Evolutionary conservation across 2,797 vertebrate genomes (phyloP), one percentile per base, ranked within the genome.

Genomic region (Nannoperca australis): DNA sequence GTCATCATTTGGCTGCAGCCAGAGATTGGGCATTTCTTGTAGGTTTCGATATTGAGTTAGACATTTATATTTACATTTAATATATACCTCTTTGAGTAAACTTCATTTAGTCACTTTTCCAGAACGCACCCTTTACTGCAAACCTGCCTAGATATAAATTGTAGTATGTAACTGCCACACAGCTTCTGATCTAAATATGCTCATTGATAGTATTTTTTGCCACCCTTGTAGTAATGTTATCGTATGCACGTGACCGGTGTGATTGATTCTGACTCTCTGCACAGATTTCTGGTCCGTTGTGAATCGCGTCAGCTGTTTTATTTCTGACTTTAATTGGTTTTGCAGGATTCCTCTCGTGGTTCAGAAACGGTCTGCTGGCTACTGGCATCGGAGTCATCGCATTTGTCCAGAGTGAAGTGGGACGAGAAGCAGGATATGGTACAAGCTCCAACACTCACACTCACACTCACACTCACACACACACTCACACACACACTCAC

Each of bases 301-400:
- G 54, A 32, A 15, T 53, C 0, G 0, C 18, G 24, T 14, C 60
- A 18, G 59, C 42, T 72, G 77, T 65, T 86, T 15, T 38, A 40
- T 67, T 34, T 71, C 18, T 65, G 75, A 2, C 34, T 77, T 24
- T 70, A 50, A 4, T n/a, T 76, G 3, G 71, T 56, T 47, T 66
- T 72, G 7, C 89, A 97, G 97, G 97, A 5, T 97, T 97, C 81
- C 95, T 98, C 10, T 97, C 97, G 0, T 98, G 97, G 97, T 97
- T 97, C 91, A 94, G 97, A 54, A 98, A 98, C 44, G 97, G 97
- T 36, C 92, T 98, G 77, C 92, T 98, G 87, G 95, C 97, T 0
- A 97, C 97, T 0, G 97, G 97, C 30, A 93, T 98, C 0, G 96
- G 97, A 3, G 95, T 97, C 84, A 96, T 97, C 49, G 95, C 97